Evolutionary conservation across 2,888 invertebrate species (phyloP), one percentile per base, ranked within the genome.

Genomic region (Conistra vaccinii): DNA sequence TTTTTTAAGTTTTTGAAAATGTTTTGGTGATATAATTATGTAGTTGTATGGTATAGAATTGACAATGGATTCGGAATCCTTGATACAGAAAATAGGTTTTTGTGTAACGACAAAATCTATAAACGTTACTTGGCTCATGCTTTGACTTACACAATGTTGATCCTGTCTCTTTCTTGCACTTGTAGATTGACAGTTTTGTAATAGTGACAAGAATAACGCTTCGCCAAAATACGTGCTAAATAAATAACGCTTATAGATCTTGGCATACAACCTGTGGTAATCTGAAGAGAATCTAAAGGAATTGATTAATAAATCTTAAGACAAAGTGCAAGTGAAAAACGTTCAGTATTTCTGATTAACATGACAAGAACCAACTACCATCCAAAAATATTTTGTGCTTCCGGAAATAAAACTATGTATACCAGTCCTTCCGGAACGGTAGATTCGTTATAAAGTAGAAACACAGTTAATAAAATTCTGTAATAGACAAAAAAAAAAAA

Each of bases 351-450:
- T 73, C 35, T 72, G 61, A 76, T 72, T 5, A 45, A 79, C 26
- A 20, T 9, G 26, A 80, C 60, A n/a, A 35, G 53, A 72, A 29
- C 12, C 42, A 48, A 74, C 45, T 20, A 45, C 1, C 3, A 17
- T 29, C 20, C 9, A 32, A 74, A 62, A 75, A 81, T 65, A 75
- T 75, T 23, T 35, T 45, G 1, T 45, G 45, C 58, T 75, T 81
- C 75, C 29, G 45, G 53, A 75, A 26, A 60, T 60, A 1, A 63
- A 77, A 76, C 29, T 53, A 53, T 42, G 78, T 42, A 32, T 69
- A 78, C 69, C 39, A 32, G 78, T 75, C 75, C 29, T 68, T 78
- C 17, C 5, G 10, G 26, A 26, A 2, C 32, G 3, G 32, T 71
- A 42, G 9, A n/a, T 39, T 39, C 3, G 20, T 42, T 1, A 5